These are phyloP conservation scores for Uloborus diversus DNA, from an alignment of 1,140 invertebrate species.

Conservation along the genomic window DNA sequence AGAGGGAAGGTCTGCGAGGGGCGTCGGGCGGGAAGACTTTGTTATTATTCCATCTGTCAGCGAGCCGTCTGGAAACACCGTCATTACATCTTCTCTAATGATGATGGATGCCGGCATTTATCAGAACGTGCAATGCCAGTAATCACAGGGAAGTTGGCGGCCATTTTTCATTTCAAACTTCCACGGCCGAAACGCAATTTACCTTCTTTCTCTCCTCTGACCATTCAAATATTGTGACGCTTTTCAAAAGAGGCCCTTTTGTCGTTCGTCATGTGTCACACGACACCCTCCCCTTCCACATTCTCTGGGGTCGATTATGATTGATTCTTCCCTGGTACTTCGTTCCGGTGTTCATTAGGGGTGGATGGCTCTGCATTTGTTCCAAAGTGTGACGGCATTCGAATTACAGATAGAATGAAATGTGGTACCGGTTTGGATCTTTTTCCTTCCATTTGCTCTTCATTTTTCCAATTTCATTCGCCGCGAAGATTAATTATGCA, in stretches of 20 bases:
- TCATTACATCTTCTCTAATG: conserved; percentile 55
- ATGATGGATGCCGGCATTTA: conserved; percentile 52
- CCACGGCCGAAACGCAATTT: not conserved
- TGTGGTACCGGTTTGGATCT: not conserved
- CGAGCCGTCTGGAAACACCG: conserved; percentile 53
- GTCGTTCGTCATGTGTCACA: conserved; percentile 14
- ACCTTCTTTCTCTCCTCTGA: not conserved
- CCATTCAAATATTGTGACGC: conserved; percentile 41
- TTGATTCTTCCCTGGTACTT: conserved; percentile 1
- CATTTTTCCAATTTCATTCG: not conserved
- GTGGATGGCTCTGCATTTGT: not conserved
- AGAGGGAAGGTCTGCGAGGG: not conserved
- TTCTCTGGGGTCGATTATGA: conserved; percentile 17
- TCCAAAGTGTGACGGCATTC: not conserved
- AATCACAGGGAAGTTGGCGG: conserved; percentile 53
- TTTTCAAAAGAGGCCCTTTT: conserved; percentile 1
- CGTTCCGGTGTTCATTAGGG: not conserved
- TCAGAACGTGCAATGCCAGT: conserved; percentile 50
- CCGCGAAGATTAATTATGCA: not conserved
- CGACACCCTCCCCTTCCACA: not conserved
- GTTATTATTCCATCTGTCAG: conserved; percentile 56
- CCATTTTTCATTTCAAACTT: conserved; percentile 45
- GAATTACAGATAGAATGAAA: not conserved
- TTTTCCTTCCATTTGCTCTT: not conserved
- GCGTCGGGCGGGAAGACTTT: conserved; percentile 31